Percentiles rank a stretch among this genome's conserved stretches.
These are phyloP conservation scores for Scaptomyza polygonia DNA, from an alignment of 2,888 invertebrate species.

Conservation along the genomic window DNA sequence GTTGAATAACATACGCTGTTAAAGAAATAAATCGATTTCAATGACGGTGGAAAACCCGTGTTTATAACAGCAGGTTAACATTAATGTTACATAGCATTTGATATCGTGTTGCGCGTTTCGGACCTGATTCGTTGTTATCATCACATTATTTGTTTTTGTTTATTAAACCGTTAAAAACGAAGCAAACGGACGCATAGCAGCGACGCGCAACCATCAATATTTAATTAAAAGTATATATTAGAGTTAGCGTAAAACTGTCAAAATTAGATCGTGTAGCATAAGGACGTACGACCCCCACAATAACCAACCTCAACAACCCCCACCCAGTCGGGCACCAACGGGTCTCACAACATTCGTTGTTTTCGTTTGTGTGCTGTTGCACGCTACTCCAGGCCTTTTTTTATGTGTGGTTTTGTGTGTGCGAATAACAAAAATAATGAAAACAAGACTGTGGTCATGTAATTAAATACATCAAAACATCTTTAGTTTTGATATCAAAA, in stretches of 20 bases:
- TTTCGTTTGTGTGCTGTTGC: conserved; percentile 54
- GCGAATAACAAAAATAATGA: conserved; percentile 40
- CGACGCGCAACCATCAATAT: too few species aligned
- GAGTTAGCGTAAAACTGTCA: background rate
- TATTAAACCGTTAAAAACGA: conserved; percentile 39
- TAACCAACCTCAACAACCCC: conserved; percentile 7
- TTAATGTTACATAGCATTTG: conserved; percentile 27
- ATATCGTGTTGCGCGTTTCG: conserved; percentile 51
- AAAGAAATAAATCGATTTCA: conserved; percentile 5
- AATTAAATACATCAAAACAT: background rate
- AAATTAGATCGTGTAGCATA: conserved; percentile 6
- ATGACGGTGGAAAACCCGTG: background rate
- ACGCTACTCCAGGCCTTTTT: conserved; percentile 37
- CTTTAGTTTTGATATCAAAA: conserved; percentile 14
- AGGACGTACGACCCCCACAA: conserved; percentile 33
- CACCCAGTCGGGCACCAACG: conserved; percentile 5
- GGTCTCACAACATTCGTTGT: conserved; percentile 35
- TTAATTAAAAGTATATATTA: conserved; percentile 28
- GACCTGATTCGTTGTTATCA: conserved; percentile 40
- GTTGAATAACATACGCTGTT: conserved; percentile 4
- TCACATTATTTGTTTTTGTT: conserved; percentile 54
- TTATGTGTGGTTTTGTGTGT: conserved; percentile 9
- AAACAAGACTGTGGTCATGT: conserved; percentile 6
- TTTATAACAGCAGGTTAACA: conserved; percentile 18
- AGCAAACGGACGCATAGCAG: conserved; percentile 9